A percentile compares a stretch with the other conserved stretches of the same genome.
Evolutionary conservation across 2,113 vertebrate species (phyloP).

Genomic region (Zingel zingel): DNA sequence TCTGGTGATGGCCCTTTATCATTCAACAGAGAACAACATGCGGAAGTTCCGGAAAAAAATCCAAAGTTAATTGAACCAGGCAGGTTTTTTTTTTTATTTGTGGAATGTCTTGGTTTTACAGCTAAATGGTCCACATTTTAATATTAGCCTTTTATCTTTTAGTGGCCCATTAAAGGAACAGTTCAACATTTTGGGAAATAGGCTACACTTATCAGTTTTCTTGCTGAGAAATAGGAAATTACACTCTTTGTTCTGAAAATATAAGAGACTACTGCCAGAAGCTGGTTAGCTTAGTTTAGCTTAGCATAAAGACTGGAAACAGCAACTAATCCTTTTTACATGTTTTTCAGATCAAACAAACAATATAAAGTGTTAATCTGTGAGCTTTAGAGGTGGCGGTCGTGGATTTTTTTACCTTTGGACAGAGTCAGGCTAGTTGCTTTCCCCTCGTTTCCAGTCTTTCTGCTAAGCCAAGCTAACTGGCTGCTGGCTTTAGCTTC

Average conservation of each 20-base stretch:
- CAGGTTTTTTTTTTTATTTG: neutral
- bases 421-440: neutral
- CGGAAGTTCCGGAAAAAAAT: neutral
- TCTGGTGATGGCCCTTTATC: neutral
- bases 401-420: neutral
- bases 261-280: neutral
- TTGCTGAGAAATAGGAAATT: neutral
- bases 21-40: neutral
- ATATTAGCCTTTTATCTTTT: neutral
- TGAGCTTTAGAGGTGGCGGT: neutral
- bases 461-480: neutral
- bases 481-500: neutral
- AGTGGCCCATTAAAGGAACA: neutral
- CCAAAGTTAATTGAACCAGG: neutral
- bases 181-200: neutral
- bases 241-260: neutral
- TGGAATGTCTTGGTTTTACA: neutral
- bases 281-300: no score
- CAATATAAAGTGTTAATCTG: neutral
- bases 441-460: neutral
- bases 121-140: no score
- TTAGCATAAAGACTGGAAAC: neutral
- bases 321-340: neutral
- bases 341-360: neutral
- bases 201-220: neutral